Conservation (phyloP, 2,113 vertebrate genomes). For the Guaruba guarouba region DNA sequence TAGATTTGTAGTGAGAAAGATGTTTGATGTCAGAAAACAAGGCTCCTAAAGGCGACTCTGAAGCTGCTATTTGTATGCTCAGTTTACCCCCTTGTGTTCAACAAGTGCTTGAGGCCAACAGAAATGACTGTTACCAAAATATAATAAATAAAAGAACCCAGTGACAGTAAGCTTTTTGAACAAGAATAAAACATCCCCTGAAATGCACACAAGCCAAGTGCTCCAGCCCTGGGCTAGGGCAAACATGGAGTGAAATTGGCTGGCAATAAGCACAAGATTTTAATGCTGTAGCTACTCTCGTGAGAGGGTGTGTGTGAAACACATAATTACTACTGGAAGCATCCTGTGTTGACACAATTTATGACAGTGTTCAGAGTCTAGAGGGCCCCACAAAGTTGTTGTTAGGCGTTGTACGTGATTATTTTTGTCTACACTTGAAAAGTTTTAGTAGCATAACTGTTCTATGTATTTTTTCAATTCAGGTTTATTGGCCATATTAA, state of each 20-base stretch:
- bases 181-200: background rate
- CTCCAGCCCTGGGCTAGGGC: background rate
- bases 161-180: background rate
- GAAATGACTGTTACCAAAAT: conserved; percentile 1
- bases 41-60: background rate
- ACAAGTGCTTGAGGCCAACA: background rate
- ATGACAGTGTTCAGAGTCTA: background rate
- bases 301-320: background rate
- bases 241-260: background rate
- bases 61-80: background rate
- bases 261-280: background rate
- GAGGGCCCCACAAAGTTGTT: background rate
- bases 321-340: conserved; percentile 27
- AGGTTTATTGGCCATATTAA: background rate
- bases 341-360: background rate
- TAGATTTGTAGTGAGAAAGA: background rate
- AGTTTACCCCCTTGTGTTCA: background rate
- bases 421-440: background rate
- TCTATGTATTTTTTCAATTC: background rate
- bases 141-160: background rate
- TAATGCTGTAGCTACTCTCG: background rate
- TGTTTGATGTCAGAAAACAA: background rate
- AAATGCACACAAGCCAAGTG: background rate
- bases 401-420: background rate
- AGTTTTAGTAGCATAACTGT: background rate